Conservation (phyloP, 2,113 vertebrate species). For the Diadophis punctatus region DNA sequence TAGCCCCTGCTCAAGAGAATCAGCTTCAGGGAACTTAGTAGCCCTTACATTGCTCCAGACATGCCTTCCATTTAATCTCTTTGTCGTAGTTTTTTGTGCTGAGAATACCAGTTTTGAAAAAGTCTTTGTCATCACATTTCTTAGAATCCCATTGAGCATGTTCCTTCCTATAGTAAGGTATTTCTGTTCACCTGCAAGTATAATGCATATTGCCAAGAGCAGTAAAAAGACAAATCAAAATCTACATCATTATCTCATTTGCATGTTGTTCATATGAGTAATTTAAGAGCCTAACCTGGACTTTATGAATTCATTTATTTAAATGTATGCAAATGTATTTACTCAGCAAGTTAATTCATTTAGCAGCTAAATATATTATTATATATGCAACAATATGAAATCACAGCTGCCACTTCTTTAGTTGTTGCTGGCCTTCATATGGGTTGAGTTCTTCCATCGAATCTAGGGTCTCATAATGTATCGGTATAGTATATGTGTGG, state of each 20-base stretch:
- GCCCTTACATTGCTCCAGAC: background rate
- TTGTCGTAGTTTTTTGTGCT: background rate
- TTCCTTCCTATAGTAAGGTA: background rate
- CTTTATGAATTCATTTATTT: slow-evolving; percentile 44
- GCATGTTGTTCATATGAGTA: background rate
- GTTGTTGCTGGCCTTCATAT: background rate
- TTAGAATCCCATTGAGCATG: background rate
- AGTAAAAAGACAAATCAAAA: slow-evolving; percentile 1
- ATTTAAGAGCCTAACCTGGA: slow-evolving; percentile 25
- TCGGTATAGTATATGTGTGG: background rate
- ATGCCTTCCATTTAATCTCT: background rate
- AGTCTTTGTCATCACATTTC: background rate
- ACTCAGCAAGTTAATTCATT: slow-evolving; percentile 64
- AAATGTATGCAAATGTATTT: slow-evolving; percentile 60
- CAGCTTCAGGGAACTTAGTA: background rate
- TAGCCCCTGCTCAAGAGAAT: background rate
- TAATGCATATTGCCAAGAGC: background rate
- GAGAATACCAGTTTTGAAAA: background rate
- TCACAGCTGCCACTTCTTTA: background rate
- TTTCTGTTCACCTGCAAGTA: background rate
- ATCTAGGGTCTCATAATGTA: background rate
- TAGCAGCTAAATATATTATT: slow-evolving; percentile 45
- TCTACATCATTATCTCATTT: background rate
- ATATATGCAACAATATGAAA: background rate
- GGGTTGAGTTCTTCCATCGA: background rate